Percentiles rank a stretch among this genome's conserved stretches.
Conservation (phyloP, 2,113 vertebrate genomes). For the Lampris incognitus region DNA sequence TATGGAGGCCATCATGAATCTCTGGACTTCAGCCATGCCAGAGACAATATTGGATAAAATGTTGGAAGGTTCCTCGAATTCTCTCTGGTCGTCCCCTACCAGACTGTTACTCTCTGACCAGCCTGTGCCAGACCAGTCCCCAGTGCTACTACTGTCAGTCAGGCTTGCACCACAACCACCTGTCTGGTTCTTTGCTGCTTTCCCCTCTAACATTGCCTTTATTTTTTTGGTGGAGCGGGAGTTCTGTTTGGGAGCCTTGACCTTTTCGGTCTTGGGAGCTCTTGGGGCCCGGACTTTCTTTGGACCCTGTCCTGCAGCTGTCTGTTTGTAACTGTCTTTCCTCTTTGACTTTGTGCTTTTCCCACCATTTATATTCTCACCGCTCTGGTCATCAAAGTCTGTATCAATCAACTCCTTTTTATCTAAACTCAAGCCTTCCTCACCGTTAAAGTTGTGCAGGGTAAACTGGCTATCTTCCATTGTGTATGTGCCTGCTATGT, state of each 20-base stretch:
- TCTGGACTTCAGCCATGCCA: slow-evolving; percentile 99
- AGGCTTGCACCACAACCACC: slow-evolving; percentile 68
- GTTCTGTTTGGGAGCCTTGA: slow-evolving; percentile 89
- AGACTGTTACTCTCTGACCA: slow-evolving; percentile 90
- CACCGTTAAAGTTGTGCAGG: slow-evolving; percentile 93
- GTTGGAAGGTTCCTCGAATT: slow-evolving; percentile 98
- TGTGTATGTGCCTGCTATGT: slow-evolving; percentile 85
- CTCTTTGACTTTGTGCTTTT: slow-evolving; percentile 94
- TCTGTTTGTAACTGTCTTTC: slow-evolving; percentile 91
- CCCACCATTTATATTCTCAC: slow-evolving; percentile 83
- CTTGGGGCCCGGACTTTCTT: slow-evolving; percentile 92
- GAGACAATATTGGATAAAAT: slow-evolving; percentile 99
- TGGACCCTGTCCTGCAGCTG: slow-evolving; percentile 88
- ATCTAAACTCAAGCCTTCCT: slow-evolving; percentile 87
- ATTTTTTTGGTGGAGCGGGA: slow-evolving; percentile 93
- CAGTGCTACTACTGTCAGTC: slow-evolving; percentile 76
- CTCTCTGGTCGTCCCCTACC: slow-evolving; percentile 94
- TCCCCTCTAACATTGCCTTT: slow-evolving; percentile 87
- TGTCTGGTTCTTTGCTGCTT: slow-evolving; percentile 86
- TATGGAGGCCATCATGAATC: slow-evolving; percentile 99
- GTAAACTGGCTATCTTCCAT: slow-evolving; percentile 93
- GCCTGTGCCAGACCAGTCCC: slow-evolving; percentile 86
- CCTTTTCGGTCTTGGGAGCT: slow-evolving; percentile 92
- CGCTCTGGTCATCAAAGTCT: slow-evolving; percentile 88
- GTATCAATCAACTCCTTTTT: slow-evolving; percentile 86